Evolutionary conservation across 2,797 vertebrate species (phyloP), one percentile per base, ranked within the genome.

Genomic region (Propithecus deckenii): DNA sequence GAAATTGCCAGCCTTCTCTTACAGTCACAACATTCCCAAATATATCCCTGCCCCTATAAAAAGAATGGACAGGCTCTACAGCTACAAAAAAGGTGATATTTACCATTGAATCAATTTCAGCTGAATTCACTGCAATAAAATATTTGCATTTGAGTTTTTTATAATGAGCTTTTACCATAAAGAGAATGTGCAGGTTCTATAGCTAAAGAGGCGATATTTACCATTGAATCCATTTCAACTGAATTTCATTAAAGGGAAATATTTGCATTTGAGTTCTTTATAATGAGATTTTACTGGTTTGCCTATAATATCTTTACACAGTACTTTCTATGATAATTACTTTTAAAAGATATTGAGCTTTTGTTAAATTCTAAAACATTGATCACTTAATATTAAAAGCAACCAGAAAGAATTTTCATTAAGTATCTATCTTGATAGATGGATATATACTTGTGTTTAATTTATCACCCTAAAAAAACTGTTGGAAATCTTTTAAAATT

Each of bases 211-310:
- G 69, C 9, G 72, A 0, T 65, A 50, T 83, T 88, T 97, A 83
- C 46, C 35, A 76, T 2, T 75, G 12, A 92, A 48, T 96, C 74
- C 14, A 38, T 84, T 96, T 89, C 55, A 93, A 3, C 55, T 95
- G 55, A 92, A 89, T 95, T 94, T 95, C 48, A 61, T 43, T 86
- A 72, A 90, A 59, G 15, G 50, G 85, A 91, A 96, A 81, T 95
- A 79, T 84, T 97, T 94, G 30, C 41, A 81, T 93, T 95, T 92
- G 63, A 81, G 18, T 88, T 89, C 38, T 95, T 91, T 80, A 80
- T 94, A 91, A 75, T 94, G 30, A 74, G 20, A 78, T 96, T 96
- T 86, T 94, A 84, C 89, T 86, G 50, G 11, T 48, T 96, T 95
- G 95, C 41, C 43, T 86, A 25, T 83, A 91, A n/a, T 89, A 85